Conservation (phyloP, 30 jellyfish, hydroid and myxozoan species). For the Cassiopea andromeda region DNA sequence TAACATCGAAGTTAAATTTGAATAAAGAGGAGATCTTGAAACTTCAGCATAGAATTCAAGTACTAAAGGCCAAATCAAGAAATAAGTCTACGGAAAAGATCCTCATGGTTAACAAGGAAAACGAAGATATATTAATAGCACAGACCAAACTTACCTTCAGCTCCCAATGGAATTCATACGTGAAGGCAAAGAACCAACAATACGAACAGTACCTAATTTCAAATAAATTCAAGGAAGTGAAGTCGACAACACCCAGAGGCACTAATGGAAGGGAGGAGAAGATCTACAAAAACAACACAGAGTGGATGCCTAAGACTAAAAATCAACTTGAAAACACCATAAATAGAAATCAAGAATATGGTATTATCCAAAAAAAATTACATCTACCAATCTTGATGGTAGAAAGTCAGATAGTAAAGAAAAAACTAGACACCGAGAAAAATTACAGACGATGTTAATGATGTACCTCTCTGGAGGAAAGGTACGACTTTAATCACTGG, state of each 20-base stretch:
- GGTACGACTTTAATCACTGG: no score
- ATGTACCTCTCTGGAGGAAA: no score
- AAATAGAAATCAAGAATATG: no score
- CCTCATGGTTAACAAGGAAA: no score
- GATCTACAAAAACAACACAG: no score
- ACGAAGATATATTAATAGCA: constrained; percentile 4
- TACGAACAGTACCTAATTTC: constrained; percentile 13
- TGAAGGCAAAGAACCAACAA: background rate
- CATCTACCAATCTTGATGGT: no score
- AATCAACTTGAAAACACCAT: no score
- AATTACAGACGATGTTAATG: no score
- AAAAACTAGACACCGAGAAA: no score
- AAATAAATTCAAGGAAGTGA: background rate
- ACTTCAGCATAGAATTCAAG: constrained; percentile 8
- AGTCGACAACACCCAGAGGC: constrained; percentile 2
- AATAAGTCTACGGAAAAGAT: background rate
- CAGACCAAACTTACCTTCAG: background rate
- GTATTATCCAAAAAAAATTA: no score
- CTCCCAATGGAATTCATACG: constrained; percentile 11
- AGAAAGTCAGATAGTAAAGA: no score
- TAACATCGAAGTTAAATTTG: constrained; percentile 21
- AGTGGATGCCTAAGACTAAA: no score
- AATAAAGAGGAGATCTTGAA: constrained; percentile 14
- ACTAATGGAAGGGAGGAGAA: background rate
- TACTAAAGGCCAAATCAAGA: background rate